Conservation (phyloP, 2,113 vertebrate species). For the Haemorhous mexicanus region DNA sequence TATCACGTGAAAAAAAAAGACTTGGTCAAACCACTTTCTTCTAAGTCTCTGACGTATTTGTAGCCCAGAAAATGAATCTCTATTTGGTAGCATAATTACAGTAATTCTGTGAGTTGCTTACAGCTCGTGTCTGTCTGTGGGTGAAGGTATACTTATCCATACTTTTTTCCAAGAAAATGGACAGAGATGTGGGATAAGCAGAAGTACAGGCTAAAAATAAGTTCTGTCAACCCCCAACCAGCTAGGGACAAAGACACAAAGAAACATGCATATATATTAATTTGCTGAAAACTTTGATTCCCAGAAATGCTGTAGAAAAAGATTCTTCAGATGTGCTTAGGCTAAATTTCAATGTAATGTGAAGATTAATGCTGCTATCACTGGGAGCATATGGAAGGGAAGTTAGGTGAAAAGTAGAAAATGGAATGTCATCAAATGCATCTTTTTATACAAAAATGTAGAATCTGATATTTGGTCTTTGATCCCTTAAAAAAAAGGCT, state of each 20-base stretch:
- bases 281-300: not conserved
- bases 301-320: not conserved
- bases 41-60: not conserved
- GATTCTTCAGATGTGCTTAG: not conserved
- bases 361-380: not conserved
- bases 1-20: not conserved
- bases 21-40: not conserved
- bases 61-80: not conserved
- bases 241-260: not conserved
- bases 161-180: not conserved
- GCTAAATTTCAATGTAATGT: not conserved
- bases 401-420: not conserved
- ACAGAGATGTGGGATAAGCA: not conserved
- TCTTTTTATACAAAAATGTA: not conserved
- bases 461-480: not conserved
- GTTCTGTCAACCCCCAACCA: not conserved
- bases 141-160: not conserved
- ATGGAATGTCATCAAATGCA: not conserved
- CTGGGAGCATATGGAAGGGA: not conserved
- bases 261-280: not conserved
- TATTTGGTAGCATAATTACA: not conserved
- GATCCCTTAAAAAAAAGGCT: not conserved
- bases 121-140: not conserved
- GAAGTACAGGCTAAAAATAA: not conserved
- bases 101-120: not conserved